Evolutionary conservation across 2,888 invertebrate genomes (phyloP).

Genomic region (Kuschelorhynchus macadamiae): DNA sequence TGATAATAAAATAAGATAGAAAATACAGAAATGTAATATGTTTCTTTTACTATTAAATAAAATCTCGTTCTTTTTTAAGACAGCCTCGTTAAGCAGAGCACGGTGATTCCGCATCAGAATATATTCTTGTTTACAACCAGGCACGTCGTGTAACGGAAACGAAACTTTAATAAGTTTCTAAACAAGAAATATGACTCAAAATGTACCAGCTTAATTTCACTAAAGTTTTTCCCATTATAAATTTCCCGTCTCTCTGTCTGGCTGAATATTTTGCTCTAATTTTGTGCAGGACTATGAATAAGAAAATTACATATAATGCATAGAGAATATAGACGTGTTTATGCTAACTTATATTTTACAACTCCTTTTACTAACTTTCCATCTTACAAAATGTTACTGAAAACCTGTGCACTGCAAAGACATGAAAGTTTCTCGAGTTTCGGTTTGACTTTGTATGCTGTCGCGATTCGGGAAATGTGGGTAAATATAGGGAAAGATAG

Average conservation of each 20-base stretch:
- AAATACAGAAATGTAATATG: too few relatives aligned
- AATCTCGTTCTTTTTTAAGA: too few relatives aligned
- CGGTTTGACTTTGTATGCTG: not conserved
- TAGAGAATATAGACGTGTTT: slow-evolving; percentile 46
- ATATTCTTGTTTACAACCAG: slow-evolving; percentile 18
- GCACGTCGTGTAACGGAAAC: slow-evolving; percentile 14
- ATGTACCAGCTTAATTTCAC: slow-evolving; percentile 29
- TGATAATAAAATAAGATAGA: too few relatives aligned
- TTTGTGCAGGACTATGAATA: slow-evolving; percentile 35
- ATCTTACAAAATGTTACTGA: slow-evolving; percentile 46
- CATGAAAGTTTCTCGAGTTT: slow-evolving; percentile 30
- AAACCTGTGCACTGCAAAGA: slow-evolving; percentile 48
- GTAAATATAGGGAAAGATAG: too few relatives aligned
- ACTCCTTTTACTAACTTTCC: slow-evolving; percentile 34
- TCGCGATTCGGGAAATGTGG: too few relatives aligned
- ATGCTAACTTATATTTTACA: slow-evolving; percentile 42
- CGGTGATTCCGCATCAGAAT: not conserved
- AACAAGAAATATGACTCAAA: slow-evolving; percentile 26
- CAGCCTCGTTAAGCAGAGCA: too few relatives aligned
- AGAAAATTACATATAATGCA: slow-evolving; percentile 47
- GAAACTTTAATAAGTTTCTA: slow-evolving; percentile 35
- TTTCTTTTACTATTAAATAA: too few relatives aligned
- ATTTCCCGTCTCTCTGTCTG: slow-evolving; percentile 28
- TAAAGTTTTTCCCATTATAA: slow-evolving; percentile 44
- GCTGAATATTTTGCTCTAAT: slow-evolving; percentile 46